These are phyloP conservation scores for Odocoileus hemionus DNA, from an alignment of 2,113 vertebrate genomes.

Conservation along the genomic window DNA sequence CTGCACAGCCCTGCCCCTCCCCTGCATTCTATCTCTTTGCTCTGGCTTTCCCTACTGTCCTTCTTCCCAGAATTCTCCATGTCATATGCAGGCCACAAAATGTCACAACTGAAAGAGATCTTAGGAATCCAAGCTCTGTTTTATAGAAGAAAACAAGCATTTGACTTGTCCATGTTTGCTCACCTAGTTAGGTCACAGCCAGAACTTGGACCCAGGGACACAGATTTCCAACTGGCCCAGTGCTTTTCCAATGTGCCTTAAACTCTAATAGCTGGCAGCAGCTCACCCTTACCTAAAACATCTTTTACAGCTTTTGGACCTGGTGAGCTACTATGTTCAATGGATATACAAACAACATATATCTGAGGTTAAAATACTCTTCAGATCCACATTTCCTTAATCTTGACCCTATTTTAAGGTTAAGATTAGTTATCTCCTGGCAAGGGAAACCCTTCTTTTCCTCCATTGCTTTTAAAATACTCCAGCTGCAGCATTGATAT, in stretches of 20 bases:
- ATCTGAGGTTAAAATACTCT: neutral
- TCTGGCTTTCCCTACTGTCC: neutral
- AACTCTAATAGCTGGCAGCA: neutral
- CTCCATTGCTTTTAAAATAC: neutral
- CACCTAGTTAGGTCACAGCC: neutral
- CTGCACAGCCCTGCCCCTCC: neutral
- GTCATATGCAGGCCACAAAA: neutral
- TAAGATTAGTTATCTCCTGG: neutral
- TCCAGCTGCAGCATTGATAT: neutral
- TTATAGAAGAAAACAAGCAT: neutral
- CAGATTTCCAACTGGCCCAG: neutral
- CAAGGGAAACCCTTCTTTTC: neutral
- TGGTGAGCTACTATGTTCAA: neutral
- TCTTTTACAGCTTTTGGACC: neutral
- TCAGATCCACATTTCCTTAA: neutral
- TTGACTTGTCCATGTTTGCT: neutral
- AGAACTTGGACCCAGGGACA: neutral
- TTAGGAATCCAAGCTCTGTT: neutral
- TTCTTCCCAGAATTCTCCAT: neutral
- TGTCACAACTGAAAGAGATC: neutral
- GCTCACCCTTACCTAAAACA: neutral
- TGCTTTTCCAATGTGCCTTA: neutral
- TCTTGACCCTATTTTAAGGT: neutral
- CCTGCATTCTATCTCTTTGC: neutral
- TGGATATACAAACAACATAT: neutral